Base-by-base conservation (phyloP, 2,888 invertebrate genomes). In the Ctenicera cuprea region DNA sequence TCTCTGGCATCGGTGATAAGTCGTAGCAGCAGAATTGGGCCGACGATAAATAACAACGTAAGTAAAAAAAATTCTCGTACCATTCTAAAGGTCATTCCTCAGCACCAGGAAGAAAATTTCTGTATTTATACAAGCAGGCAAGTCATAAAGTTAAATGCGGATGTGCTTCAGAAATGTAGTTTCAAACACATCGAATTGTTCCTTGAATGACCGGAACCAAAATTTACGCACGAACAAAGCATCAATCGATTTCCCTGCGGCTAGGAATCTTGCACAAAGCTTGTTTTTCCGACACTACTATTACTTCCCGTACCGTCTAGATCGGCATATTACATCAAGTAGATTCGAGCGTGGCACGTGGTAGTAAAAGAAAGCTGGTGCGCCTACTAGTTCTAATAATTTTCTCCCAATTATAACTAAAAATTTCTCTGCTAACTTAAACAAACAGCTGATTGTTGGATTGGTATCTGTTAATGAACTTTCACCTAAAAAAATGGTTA, bases 331-430 rank as follows among this genome's bases (percentile, higher is more conserved):
- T 62, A 62, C 45, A 62, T 45, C 62, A 62, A 43, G 11, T 7
- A 20, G 52, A 45, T 9, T 52, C 52, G 5, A 52, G 45, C 62
- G 30, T 62, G 45, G 22, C 62, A 45, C 62, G 61, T 61, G 61
- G 57, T 61, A 38, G n/a, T 45, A 62, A 62, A 62, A 62, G 62
- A 62, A 62, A 62, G 62, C 22, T 41, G 38, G 12, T 41, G 41
- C 43, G 45, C 33, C 33, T 33, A 62, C 30, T n/a, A 38, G 45
- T 43, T 62, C 62, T 45, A 62, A 20, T 62, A 43, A 62, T 62
- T 62, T 62, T 62, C 62, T 62, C 62, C 62, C 62, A 62, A 62
- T 62, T 62, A 62, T 37, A 43, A 22, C 43, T 59, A 45, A 62
- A 57, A 62, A 62, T 62, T 62, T 62, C 62, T 62, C 62, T 30